Base-by-base conservation (phyloP, 2,888 invertebrate genomes). In the Podotricha telesiphe region DNA sequence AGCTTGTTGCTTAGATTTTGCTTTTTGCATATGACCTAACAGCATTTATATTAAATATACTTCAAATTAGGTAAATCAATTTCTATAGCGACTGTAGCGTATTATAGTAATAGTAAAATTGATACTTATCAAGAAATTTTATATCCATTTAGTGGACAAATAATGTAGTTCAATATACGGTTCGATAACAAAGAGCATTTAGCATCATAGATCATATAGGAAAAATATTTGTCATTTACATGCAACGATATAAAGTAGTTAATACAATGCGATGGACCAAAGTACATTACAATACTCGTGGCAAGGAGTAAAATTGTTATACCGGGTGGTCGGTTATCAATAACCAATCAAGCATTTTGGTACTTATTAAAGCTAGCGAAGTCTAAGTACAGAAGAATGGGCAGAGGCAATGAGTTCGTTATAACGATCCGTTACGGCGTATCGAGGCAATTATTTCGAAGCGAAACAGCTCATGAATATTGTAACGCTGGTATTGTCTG, bases 291-390 rank as follows among this genome's bases (percentile, higher is more conserved):
- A 20, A 20, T 48, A 19, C 19, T 11, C 10, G 48, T 11, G 19
- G 47, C 0, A 10, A 48, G 20, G 20, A 19, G 48, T 19, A 48
- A 20, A 47, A 17, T 17, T 47, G n/a, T 47, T 47, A 17, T 6
- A 17, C 45, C 47, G 7, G 6, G 2, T 48, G 10, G 8, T 19
- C 48, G 15, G 22, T 28, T 51, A 28, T n/a, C 53, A n/a, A 28
- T 53, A 53, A n/a, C 53, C n/a, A 34, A 53, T 53, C 58, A 42
- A 42, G 40, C 20, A 42, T 20, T 58, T 40, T 13, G 58, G 20
- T 2, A 15, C 20, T 56, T 59, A 59, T 59, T n/a, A 58, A 42
- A 20, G 20, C 20, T 42, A 22, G 22, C 40, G 15, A 20, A 58
- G 20, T 20, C 8, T 10, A 42, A 22, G 22, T n/a, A n/a, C n/a